Evolutionary conservation across 2,888 invertebrate species (phyloP), one percentile per base, ranked within the genome.

Genomic region (Perithous albicinctus): DNA sequence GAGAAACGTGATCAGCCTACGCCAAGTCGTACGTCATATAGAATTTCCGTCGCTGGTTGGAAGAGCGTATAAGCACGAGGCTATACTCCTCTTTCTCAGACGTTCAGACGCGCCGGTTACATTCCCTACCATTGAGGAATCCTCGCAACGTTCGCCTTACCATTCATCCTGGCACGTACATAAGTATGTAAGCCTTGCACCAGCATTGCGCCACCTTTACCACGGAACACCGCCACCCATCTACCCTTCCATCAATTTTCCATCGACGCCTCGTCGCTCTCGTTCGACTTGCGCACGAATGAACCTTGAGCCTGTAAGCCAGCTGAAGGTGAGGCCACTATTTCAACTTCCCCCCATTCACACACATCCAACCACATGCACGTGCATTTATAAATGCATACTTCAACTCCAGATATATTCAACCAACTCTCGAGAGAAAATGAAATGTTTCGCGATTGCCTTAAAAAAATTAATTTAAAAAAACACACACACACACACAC

Each of bases 1-100:
- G 82, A 82, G 86, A 86, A 85, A 91, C 89, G 90, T 91, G 91
- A 91, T 89, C 90, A 83, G 90, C 88, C 87, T 90, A 78, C 84
- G 73, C 23, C 72, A 26, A n/a, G 29, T 54, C 75, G 56, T 75
- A 67, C 61, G 82, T 85, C 86, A 86, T 87, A 84, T 79, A 84
- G 85, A 85, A 89, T 87, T 88, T 87, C 86, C 79, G 86, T 87
- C 85, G 83, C 63, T 82, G 69, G 77, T 85, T 77, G 72, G 75
- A 70, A 83, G 69, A 74, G 43, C 72, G 74, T 82, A 75, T 81
- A 70, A 78, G 84, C 61, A 73, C 64, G 73, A n/a, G n/a, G n/a
- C 82, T 67, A 83, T 81, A 79, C 77, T 61, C 79, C 77, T 73
- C 41, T 79, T 26, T 63, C 15, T 46, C 54, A 66, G 86, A 86